Evolutionary conservation across 2,113 vertebrate species (phyloP), one percentile per base, ranked within the genome.

Genomic region (Mugil cephalus): DNA sequence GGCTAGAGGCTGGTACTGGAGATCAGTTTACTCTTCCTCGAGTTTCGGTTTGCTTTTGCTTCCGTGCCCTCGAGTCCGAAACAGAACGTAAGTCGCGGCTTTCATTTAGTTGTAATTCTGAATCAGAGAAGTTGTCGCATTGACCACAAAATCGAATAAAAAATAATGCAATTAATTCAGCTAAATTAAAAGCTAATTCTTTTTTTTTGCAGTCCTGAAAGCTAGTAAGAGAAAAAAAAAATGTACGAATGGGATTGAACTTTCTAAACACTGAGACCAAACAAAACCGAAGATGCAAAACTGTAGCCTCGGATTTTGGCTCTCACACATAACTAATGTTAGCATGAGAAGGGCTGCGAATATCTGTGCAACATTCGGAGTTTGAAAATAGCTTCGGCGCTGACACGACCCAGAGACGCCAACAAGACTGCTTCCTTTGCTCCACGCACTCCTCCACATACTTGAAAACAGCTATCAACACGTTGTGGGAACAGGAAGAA

Each of bases 21-120:
- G 39, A 71, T 76, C 3, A 0, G 38, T 69, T 83, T 73, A 24
- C 50, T 17, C 53, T 65, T 40, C 17, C 47, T 10, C 4, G 0
- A 30, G 14, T 72, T 19, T 59, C n/a, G 8, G 50, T 46, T 7
- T 43, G 34, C 69, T 12, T 52, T 80, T 68, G 46, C 8, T 52
- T 61, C 73, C 8, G 47, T 17, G 40, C n/a, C 8, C 61, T 30
- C 10, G 8, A 42, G 43, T 8, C 18, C 19, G 3, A 48, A 68
- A 21, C 8, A 18, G n/a, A 64, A n/a, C 6, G 21, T 3, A 10
- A 40, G 24, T 43, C 9, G 3, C 3, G 0, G 0, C 18, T 46
- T 36, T 58, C 1, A 30, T 47, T 12, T n/a, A 54, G 14, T 7
- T 14, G 13, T 18, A 30, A 69, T 17, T 48, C 18, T 19, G 21